Conservation (phyloP, 2,888 invertebrate genomes). For the Metopia argyrocephala region DNA sequence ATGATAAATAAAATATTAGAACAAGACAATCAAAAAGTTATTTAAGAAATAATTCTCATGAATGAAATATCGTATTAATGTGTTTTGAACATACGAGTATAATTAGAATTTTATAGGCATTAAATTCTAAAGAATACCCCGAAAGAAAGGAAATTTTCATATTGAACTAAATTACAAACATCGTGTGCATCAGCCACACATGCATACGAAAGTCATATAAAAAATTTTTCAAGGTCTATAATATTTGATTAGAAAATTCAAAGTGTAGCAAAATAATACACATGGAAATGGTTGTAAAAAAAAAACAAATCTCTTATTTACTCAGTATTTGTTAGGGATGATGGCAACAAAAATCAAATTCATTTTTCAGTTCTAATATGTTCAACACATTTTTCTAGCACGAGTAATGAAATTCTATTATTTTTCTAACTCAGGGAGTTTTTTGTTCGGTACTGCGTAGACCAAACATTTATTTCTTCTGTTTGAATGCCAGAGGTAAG, state of each 20-base stretch:
- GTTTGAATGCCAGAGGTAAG: slow-evolving; percentile 28
- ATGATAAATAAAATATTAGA: not conserved
- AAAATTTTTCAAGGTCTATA: slow-evolving; percentile 60
- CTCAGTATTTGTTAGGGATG: slow-evolving; percentile 8
- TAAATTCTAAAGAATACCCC: slow-evolving; percentile 22
- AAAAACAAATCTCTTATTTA: not conserved
- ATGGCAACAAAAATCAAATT: not conserved
- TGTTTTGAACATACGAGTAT: slow-evolving; percentile 2
- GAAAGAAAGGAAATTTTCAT: not conserved
- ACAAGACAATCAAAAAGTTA: slow-evolving; percentile 28
- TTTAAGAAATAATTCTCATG: slow-evolving; percentile 23
- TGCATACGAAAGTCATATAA: not conserved
- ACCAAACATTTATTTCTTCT: too few species aligned
- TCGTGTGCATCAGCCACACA: not conserved
- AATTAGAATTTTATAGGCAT: slow-evolving; percentile 43
- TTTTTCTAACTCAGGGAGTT: not conserved
- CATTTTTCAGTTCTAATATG: slow-evolving; percentile 18
- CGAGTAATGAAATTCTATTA: slow-evolving; percentile 1
- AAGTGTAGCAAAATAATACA: not conserved
- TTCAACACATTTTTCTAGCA: slow-evolving; percentile 40
- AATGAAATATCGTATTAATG: not conserved
- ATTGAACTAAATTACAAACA: not conserved
- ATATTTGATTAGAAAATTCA: slow-evolving; percentile 39
- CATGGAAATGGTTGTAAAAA: not conserved
- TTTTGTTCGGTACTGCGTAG: not conserved